These are phyloP conservation scores for Calameuta filiformis DNA, from an alignment of 2,888 invertebrate genomes.

Conservation along the genomic window DNA sequence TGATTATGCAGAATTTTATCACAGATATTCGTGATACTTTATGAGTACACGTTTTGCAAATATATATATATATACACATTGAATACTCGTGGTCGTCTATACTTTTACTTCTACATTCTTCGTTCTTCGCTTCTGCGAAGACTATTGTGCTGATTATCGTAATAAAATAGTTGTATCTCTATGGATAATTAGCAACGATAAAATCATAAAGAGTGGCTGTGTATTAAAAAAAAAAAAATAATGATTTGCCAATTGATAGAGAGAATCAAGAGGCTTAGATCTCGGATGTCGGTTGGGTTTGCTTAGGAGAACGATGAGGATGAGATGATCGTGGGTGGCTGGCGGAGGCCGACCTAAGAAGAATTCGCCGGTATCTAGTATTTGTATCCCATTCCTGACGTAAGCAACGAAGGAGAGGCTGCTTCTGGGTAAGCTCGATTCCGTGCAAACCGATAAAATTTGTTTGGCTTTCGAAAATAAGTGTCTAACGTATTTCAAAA, in stretches of 20 bases:
- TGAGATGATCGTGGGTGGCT: not conserved
- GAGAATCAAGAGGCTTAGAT: not conserved
- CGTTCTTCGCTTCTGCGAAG: not conserved
- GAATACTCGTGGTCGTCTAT: too few species aligned
- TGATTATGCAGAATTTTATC: not conserved
- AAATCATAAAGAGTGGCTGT: too few species aligned
- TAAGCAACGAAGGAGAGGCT: not conserved
- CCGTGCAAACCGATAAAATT: constrained; percentile 5
- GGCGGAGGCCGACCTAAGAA: not conserved
- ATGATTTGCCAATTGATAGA: not conserved
- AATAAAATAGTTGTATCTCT: not conserved
- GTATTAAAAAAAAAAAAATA: not conserved
- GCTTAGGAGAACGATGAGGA: not conserved
- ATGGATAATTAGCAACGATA: too few species aligned
- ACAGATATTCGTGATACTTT: not conserved
- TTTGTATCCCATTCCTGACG: not conserved
- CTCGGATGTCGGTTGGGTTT: not conserved
- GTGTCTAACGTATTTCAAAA: not conserved
- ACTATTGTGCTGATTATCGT: not conserved
- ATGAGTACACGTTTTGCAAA: too few species aligned
- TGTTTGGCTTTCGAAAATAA: constrained; percentile 4
- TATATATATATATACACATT: too few species aligned
- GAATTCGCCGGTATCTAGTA: not conserved
- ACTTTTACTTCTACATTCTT: not conserved
- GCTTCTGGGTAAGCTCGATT: constrained; percentile 5